Evolutionary conservation across 2,113 vertebrate species (phyloP).

Genomic region (Talpa occidentalis): DNA sequence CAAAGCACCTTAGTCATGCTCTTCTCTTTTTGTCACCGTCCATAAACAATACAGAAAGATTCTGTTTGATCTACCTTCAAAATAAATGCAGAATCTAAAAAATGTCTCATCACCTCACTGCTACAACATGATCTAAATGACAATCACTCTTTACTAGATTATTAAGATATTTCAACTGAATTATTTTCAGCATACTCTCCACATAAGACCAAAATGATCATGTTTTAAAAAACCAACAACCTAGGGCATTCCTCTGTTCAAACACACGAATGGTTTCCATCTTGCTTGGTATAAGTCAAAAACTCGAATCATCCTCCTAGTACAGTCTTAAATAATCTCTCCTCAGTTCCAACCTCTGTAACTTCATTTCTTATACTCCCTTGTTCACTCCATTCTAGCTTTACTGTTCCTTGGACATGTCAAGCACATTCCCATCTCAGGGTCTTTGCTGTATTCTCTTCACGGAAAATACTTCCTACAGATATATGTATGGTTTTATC

Average conservation of each 20-base stretch:
- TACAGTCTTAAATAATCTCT: neutral
- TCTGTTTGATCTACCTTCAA: neutral
- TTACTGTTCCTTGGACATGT: neutral
- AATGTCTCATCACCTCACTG: neutral
- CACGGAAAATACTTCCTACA: neutral
- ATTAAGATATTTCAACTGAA: neutral
- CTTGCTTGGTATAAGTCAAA: conserved; percentile 9
- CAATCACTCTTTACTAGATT: neutral
- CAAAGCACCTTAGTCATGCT: neutral
- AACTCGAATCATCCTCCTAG: neutral
- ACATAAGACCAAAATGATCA: neutral
- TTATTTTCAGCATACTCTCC: neutral
- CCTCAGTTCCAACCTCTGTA: neutral
- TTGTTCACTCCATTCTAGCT: neutral
- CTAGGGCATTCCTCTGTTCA: neutral
- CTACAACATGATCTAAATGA: neutral
- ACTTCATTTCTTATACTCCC: conserved; percentile 9
- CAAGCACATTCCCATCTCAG: neutral
- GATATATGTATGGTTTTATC: neutral
- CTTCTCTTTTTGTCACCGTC: neutral
- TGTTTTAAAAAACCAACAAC: neutral
- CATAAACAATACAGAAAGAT: conserved; percentile 26
- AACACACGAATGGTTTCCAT: neutral
- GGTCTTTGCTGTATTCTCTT: conserved; percentile 11
- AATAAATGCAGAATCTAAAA: conserved; percentile 44